Evolutionary conservation across 2,888 invertebrate species (phyloP).

Genomic region (Elegia similella): DNA sequence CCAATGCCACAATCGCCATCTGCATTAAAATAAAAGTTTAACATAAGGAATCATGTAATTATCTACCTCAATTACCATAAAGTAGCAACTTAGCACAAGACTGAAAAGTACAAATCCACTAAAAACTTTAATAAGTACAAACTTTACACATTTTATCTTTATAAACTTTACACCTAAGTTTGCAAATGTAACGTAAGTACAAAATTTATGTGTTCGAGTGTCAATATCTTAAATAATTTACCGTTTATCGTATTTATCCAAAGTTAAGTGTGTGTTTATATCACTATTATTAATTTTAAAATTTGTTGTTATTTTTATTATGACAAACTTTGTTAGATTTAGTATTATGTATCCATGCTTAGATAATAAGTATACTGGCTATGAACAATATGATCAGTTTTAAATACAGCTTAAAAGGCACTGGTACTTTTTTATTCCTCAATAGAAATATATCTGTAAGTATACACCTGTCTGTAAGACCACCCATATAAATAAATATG

Average conservation of each 20-base stretch:
- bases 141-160: slow-evolving; percentile 57
- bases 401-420: neutral
- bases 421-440: too few species aligned
- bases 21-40: slow-evolving; percentile 15
- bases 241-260: slow-evolving; percentile 72
- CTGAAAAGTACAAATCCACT: slow-evolving; percentile 74
- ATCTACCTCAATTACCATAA: slow-evolving; percentile 55
- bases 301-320: slow-evolving; percentile 75
- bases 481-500: too few species aligned
- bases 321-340: slow-evolving; percentile 61
- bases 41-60: neutral
- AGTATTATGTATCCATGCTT: slow-evolving; percentile 44
- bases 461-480: too few species aligned
- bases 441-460: too few species aligned
- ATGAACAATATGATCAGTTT: slow-evolving; percentile 40
- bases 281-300: slow-evolving; percentile 69
- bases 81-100: slow-evolving; percentile 57
- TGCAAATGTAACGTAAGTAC: slow-evolving; percentile 72
- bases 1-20: slow-evolving; percentile 11
- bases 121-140: slow-evolving; percentile 54
- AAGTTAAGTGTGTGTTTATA: slow-evolving; percentile 78
- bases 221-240: slow-evolving; percentile 69
- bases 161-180: slow-evolving; percentile 57
- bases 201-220: slow-evolving; percentile 79
- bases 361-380: slow-evolving; percentile 51